Percentiles rank a stretch among this genome's conserved stretches.
phyloP scores from a whole-genome alignment of 2,797 vertebrate species.

The Helostoma temminkii region DNA sequence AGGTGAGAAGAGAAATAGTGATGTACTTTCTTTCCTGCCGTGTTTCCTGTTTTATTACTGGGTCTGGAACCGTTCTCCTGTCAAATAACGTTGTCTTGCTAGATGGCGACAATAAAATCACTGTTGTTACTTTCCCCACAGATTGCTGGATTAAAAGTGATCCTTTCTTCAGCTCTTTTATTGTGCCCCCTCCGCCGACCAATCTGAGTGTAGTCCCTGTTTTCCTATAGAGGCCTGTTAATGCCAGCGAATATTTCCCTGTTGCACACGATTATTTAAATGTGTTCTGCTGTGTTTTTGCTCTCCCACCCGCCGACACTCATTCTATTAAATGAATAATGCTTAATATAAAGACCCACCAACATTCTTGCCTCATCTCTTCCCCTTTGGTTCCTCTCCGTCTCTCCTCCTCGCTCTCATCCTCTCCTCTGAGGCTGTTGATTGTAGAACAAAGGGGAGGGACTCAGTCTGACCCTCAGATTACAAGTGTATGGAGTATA shows the following conservation, averaged over 20 bases:
- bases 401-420: slow-evolving; percentile 10
- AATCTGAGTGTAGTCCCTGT: slow-evolving; percentile 28
- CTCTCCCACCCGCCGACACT: slow-evolving; percentile 45
- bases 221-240: slow-evolving; percentile 53
- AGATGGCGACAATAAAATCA: slow-evolving; percentile 59
- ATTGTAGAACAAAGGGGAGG: slow-evolving; percentile 67
- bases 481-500: slow-evolving; percentile 69
- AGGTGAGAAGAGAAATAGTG: slow-evolving; percentile 28
- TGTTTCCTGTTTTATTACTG: slow-evolving; percentile 31
- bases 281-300: slow-evolving; percentile 43
- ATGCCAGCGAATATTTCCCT: slow-evolving; percentile 59
- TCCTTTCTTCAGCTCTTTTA: slow-evolving; percentile 40
- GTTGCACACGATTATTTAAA: slow-evolving; percentile 59
- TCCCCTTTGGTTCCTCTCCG: slow-evolving; percentile 7
- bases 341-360: slow-evolving; percentile 55
- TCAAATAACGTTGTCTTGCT: slow-evolving; percentile 63
- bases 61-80: slow-evolving; percentile 29
- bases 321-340: slow-evolving; percentile 70
- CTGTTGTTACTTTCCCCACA: slow-evolving; percentile 38
- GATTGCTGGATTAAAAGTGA: slow-evolving; percentile 55
- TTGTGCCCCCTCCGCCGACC: slow-evolving; percentile 22
- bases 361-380: slow-evolving; percentile 33
- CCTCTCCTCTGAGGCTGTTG: slow-evolving; percentile 57
- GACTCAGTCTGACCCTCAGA: slow-evolving; percentile 59
- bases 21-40: slow-evolving; percentile 26